phyloP scores from a whole-genome alignment of 2,888 invertebrate genomes.

The Dorcus hopei region DNA sequence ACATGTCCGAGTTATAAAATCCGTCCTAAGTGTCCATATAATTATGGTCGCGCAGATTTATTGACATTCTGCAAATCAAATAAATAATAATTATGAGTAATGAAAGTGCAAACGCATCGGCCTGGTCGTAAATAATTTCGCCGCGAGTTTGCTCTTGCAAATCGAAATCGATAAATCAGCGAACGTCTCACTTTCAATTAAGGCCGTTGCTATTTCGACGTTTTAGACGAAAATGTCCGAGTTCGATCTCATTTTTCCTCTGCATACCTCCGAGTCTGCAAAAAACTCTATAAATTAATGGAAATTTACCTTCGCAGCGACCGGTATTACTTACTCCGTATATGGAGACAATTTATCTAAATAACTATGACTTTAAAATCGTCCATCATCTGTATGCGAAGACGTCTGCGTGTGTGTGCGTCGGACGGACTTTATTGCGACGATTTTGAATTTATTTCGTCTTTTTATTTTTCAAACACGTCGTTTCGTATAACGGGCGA shows the following conservation, averaged over 20 bases:
- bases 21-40: constrained; percentile 7
- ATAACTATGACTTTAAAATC: background rate
- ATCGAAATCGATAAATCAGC: constrained; percentile 11
- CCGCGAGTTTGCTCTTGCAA: background rate
- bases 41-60: constrained; percentile 15
- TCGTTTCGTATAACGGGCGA: too few relatives aligned
- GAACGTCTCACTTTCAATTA: constrained; percentile 23
- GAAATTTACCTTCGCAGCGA: background rate
- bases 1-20: constrained; percentile 9
- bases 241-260: background rate
- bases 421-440: too few relatives aligned
- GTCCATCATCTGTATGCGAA: background rate
- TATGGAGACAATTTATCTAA: constrained; percentile 1
- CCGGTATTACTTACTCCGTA: constrained; percentile 1
- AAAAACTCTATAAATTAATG: constrained; percentile 2
- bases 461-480: too few relatives aligned
- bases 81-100: constrained; percentile 21
- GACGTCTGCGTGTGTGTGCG: too few relatives aligned
- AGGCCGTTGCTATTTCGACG: background rate
- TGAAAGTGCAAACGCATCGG: constrained; percentile 12
- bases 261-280: background rate
- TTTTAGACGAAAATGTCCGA: too few relatives aligned
- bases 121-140: constrained; percentile 10
- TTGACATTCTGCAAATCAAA: constrained; percentile 18
- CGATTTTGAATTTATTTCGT: too few relatives aligned